Conservation (phyloP, 2,888 invertebrate genomes). For the Epirrita christyi region DNA sequence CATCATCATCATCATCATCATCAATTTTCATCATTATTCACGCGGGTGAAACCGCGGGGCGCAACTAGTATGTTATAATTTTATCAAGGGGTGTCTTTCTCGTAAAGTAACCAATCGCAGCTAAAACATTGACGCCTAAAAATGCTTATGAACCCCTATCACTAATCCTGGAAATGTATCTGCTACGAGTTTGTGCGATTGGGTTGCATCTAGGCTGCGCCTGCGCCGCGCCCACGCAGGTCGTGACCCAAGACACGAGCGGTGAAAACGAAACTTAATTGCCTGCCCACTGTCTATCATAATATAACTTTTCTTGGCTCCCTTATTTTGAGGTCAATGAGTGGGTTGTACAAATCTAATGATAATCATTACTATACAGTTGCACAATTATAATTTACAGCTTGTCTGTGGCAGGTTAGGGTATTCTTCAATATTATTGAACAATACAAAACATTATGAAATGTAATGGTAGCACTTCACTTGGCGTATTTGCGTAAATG, state of each 20-base stretch:
- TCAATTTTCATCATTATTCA: too few species aligned
- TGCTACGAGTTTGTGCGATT: conserved; percentile 36
- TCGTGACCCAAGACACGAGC: conserved; percentile 61
- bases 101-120: too few species aligned
- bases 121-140: too few species aligned
- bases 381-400: conserved; percentile 11
- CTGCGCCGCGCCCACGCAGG: conserved; percentile 66
- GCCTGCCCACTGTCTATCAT: conserved; percentile 40
- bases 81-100: too few species aligned
- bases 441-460: too few species aligned
- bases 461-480: too few species aligned
- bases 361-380: conserved; percentile 20
- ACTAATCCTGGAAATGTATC: conserved; percentile 3
- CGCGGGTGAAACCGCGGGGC: too few species aligned
- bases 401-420: neutral
- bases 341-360: conserved; percentile 27
- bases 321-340: conserved; percentile 32
- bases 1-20: too few species aligned
- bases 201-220: conserved; percentile 47
- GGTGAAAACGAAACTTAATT: conserved; percentile 43
- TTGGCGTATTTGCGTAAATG: too few species aligned
- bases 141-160: neutral
- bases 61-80: too few species aligned
- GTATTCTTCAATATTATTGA: too few species aligned
- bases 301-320: conserved; percentile 36